Conservation (phyloP, 2,113 vertebrate species). For the Bambusicola thoracicus region DNA sequence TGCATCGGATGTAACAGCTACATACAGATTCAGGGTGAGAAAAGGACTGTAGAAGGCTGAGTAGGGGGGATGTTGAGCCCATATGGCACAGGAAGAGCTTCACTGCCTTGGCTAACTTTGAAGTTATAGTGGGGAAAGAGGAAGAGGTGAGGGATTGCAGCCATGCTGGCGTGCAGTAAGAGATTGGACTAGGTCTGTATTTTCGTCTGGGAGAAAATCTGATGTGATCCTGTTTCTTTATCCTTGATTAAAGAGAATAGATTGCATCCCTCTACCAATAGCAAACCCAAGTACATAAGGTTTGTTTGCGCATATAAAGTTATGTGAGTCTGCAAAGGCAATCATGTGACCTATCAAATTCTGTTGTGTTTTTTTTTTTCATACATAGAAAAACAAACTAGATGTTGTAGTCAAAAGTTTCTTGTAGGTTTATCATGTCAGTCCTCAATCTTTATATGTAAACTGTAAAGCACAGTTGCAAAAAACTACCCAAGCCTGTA, state of each 20-base stretch:
- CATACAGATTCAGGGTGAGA: not conserved
- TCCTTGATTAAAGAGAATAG: not conserved
- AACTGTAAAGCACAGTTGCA: not conserved
- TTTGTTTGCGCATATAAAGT: not conserved
- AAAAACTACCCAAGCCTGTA: not conserved
- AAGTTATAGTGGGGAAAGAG: not conserved
- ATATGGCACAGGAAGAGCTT: rapidly evolving
- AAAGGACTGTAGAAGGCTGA: not conserved
- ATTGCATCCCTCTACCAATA: not conserved
- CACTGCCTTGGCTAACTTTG: not conserved
- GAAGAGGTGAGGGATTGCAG: not conserved
- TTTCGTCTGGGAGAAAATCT: not conserved
- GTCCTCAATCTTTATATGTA: not conserved
- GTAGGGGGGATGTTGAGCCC: not conserved
- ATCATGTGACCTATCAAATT: conserved; percentile 6
- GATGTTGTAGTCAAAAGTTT: not conserved
- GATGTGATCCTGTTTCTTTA: not conserved
- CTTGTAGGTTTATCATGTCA: not conserved
- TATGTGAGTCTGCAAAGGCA: conserved; percentile 1
- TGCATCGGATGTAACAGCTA: not conserved
- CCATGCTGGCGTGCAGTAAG: rapidly evolving
- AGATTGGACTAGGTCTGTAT: not conserved
- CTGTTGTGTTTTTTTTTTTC: conserved; percentile 1
- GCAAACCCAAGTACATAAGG: not conserved
- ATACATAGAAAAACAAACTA: not conserved